phyloP scores from a whole-genome alignment of 2,113 vertebrate species.

The Megaceryle maxima region DNA sequence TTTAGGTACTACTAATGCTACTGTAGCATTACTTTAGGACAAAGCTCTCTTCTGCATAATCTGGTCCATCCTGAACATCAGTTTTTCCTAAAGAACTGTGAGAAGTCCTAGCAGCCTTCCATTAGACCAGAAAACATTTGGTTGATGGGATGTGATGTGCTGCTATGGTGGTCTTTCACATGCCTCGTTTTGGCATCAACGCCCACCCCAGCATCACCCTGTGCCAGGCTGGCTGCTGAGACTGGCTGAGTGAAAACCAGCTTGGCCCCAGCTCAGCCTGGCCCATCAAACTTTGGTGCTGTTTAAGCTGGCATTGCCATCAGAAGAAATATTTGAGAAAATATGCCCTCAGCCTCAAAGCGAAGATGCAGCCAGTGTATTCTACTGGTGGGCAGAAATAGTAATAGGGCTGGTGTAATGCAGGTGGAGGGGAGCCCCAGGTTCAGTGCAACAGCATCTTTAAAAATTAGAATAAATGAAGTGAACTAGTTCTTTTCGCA shows the following conservation, averaged over 20 bases:
- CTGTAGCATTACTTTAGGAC: background rate
- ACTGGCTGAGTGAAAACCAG: background rate
- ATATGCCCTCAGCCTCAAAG: background rate
- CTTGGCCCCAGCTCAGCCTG: background rate
- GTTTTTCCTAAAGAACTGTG: background rate
- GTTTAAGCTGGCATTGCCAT: background rate
- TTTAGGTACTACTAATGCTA: no score
- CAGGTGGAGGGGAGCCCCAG: background rate
- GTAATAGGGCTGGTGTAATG: background rate
- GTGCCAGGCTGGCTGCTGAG: background rate
- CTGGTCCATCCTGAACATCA: background rate
- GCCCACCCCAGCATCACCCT: background rate
- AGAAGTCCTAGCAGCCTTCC: background rate
- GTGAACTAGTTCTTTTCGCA: background rate
- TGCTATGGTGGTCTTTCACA: background rate
- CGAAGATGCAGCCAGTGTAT: background rate
- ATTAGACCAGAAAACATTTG: background rate
- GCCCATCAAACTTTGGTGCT: background rate
- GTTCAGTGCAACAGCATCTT: background rate
- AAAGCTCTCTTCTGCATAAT: background rate
- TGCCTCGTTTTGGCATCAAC: fast-evolving
- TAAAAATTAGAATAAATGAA: background rate
- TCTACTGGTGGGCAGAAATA: background rate
- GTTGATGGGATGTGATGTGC: background rate
- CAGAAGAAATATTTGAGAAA: background rate